Evolutionary conservation across 1,140 invertebrate species (phyloP).

Genomic region (Mamestra configurata): DNA sequence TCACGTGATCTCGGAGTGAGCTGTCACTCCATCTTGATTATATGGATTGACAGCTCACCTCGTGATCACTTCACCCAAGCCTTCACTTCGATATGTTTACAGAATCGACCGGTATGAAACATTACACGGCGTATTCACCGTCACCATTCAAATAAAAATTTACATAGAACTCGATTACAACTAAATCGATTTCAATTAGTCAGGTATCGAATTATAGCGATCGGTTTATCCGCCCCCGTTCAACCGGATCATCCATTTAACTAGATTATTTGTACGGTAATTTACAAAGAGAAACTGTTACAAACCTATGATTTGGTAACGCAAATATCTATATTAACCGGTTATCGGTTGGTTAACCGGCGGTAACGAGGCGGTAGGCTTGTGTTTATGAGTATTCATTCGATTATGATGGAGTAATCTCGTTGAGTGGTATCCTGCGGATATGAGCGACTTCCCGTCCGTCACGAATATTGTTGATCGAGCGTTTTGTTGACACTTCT

Average conservation of each 20-base stretch:
- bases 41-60: no score
- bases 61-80: no score
- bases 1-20: no score
- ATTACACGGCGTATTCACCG: not conserved
- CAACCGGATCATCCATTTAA: slow-evolving; percentile 40
- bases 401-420: slow-evolving; percentile 30
- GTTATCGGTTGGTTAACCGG: slow-evolving; percentile 17
- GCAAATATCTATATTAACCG: slow-evolving; percentile 25
- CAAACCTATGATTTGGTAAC: slow-evolving; percentile 24
- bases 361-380: slow-evolving; percentile 13
- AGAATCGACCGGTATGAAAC: no score
- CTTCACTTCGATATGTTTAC: no score
- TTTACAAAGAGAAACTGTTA: slow-evolving; percentile 48
- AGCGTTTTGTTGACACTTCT: not conserved
- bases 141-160: slow-evolving; percentile 16
- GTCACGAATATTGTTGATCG: slow-evolving; percentile 7
- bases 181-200: slow-evolving; percentile 44
- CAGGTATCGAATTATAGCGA: slow-evolving; percentile 49
- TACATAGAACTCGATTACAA: slow-evolving; percentile 18
- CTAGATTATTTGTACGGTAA: slow-evolving; percentile 39
- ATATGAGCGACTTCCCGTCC: not conserved
- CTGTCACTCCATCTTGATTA: no score
- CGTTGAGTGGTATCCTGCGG: slow-evolving; percentile 9
- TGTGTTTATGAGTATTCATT: slow-evolving; percentile 28
- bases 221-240: slow-evolving; percentile 18